phyloP scores from a whole-genome alignment of 2,113 vertebrate species.

The Riparia riparia region DNA sequence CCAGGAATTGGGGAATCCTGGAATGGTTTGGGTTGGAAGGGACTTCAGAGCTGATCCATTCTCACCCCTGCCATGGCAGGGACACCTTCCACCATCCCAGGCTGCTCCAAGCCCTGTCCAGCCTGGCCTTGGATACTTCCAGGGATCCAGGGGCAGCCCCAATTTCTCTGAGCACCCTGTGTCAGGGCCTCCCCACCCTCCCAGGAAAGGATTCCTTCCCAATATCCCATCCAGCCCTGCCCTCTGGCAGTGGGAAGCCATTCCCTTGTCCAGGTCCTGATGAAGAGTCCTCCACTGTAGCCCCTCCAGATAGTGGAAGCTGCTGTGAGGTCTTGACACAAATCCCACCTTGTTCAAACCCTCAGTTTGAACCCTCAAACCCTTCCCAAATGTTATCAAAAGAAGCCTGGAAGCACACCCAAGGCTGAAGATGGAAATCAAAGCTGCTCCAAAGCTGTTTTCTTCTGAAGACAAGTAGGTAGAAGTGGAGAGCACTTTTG shows the following conservation, averaged over 20 bases:
- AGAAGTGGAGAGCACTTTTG: not conserved
- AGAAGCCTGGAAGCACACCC: not conserved
- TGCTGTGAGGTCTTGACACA: not conserved
- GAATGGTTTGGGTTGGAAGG: not conserved
- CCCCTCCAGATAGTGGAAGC: not conserved
- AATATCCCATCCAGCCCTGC: fast-evolving
- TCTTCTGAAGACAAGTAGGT: not conserved
- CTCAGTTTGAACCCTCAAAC: too few relatives aligned
- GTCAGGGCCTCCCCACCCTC: not conserved
- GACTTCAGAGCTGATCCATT: not conserved
- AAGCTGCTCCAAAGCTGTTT: not conserved
- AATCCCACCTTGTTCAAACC: not conserved
- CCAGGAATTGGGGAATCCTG: not conserved
- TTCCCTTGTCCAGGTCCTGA: not conserved
- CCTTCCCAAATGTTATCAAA: not conserved
- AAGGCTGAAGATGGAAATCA: not conserved
- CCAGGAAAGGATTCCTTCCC: not conserved
- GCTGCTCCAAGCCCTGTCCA: fast-evolving
- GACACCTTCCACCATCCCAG: not conserved
- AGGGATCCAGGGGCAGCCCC: not conserved
- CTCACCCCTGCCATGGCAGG: not conserved
- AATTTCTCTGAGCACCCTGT: not conserved
- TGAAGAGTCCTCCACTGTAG: not conserved
- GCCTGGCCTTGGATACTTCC: fast-evolving
- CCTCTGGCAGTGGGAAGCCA: not conserved